Evolutionary conservation across 2,113 vertebrate species (phyloP).

Genomic region (Sitta europaea): DNA sequence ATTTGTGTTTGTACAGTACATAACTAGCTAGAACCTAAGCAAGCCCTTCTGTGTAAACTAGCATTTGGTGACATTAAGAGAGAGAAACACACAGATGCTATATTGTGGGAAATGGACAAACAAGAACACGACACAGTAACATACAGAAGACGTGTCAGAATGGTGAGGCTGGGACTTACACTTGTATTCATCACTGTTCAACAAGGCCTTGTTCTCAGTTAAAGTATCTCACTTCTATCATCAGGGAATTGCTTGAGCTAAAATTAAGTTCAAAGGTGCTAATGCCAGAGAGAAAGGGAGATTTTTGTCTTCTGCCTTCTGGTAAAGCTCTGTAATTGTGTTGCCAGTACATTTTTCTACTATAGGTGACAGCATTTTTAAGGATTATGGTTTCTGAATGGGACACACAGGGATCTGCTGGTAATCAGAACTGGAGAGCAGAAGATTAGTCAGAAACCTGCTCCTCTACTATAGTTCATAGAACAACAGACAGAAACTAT

Average conservation of each 20-base stretch:
- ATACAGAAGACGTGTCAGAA: not conserved
- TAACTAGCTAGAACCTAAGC: constrained; percentile 19
- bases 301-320: not conserved
- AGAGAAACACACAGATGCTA: constrained; percentile 46
- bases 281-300: not conserved
- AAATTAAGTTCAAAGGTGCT: not conserved
- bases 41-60: constrained; percentile 36
- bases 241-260: not conserved
- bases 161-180: not conserved
- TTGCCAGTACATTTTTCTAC: not conserved
- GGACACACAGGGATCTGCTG: not conserved
- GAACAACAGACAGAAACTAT: not conserved
- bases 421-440: not conserved
- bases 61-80: constrained; percentile 56
- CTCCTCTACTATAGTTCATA: not conserved
- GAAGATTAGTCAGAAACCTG: not conserved
- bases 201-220: not conserved
- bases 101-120: constrained; percentile 30
- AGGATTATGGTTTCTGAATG: not conserved
- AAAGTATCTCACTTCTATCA: not conserved
- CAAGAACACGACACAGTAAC: not conserved
- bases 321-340: not conserved
- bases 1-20: constrained; percentile 29
- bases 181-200: not conserved
- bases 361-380: not conserved